These are phyloP conservation scores for Amphipoea oculea DNA, from an alignment of 2,888 invertebrate species.

Conservation along the genomic window DNA sequence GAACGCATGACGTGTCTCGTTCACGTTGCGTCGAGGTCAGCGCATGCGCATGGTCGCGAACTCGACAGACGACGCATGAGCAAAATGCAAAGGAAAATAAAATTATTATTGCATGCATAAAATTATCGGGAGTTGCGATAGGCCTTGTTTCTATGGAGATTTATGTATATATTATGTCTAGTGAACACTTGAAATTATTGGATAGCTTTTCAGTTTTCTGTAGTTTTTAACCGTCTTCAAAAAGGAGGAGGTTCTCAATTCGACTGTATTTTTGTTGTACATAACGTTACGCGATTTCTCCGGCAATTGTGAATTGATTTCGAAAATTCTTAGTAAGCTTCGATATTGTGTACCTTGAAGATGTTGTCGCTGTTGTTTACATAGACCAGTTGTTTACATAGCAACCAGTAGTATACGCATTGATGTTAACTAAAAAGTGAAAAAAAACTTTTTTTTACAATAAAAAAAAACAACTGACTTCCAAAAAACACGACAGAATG, in stretches of 20 bases:
- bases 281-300: too few relatives aligned
- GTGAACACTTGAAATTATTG: background rate
- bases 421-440: too few relatives aligned
- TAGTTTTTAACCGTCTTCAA: background rate
- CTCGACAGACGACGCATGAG: conserved; percentile 27
- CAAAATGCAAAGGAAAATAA: conserved; percentile 47
- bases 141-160: background rate
- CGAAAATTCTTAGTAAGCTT: too few relatives aligned
- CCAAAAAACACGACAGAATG: background rate
- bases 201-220: background rate
- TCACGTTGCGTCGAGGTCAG: conserved; percentile 45
- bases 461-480: background rate
- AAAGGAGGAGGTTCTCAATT: background rate
- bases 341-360: too few relatives aligned
- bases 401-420: too few relatives aligned
- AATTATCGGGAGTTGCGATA: conserved; percentile 18
- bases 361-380: too few relatives aligned
- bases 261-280: too few relatives aligned
- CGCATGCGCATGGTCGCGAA: conserved; percentile 29
- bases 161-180: background rate
- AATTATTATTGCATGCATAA: conserved; percentile 31
- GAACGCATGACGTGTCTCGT: conserved; percentile 44
- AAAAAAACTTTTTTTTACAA: too few relatives aligned
- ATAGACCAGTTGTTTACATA: too few relatives aligned
- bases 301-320: too few relatives aligned